Conservation (phyloP, 2,797 vertebrate species). For the Syncerus caffer region DNA sequence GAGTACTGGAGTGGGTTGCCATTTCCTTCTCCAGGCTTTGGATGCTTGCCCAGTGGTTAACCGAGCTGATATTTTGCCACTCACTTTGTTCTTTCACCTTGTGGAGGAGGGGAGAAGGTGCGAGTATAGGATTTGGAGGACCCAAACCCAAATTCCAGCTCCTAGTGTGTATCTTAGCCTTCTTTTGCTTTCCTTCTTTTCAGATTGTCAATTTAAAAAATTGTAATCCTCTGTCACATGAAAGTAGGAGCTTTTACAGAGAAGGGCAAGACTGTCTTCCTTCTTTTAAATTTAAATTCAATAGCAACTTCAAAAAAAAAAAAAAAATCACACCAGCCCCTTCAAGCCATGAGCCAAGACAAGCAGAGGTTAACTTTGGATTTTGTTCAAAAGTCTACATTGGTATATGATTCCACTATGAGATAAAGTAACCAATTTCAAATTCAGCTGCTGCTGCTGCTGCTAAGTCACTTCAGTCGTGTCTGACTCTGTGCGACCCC, state of each 20-base stretch:
- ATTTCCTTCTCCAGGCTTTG: not conserved
- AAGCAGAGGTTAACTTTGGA: not conserved
- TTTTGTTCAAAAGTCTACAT: not conserved
- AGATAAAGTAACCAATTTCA: conserved; percentile 4
- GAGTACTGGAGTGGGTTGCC: not conserved
- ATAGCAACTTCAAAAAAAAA: not conserved
- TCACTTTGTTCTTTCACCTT: not conserved
- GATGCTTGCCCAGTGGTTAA: not conserved
- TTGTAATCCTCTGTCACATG: not conserved
- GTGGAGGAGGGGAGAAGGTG: not conserved
- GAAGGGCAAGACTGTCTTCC: not conserved
- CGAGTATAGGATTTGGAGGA: not conserved
- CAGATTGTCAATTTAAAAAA: not conserved
- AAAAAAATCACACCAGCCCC: not conserved
- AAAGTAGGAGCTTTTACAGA: not conserved
- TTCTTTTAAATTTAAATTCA: conserved; percentile 33
- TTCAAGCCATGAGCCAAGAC: not conserved
- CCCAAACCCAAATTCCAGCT: not conserved
- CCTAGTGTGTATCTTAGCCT: not conserved
- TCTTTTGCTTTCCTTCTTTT: not conserved
- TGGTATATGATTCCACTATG: not conserved
- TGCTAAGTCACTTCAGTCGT: not conserved
- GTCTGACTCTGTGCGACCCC: not conserved
- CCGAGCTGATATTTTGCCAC: not conserved
- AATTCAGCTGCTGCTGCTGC: not conserved